Evolutionary conservation across 1,140 invertebrate genomes (phyloP).

Genomic region (Galleria mellonella): DNA sequence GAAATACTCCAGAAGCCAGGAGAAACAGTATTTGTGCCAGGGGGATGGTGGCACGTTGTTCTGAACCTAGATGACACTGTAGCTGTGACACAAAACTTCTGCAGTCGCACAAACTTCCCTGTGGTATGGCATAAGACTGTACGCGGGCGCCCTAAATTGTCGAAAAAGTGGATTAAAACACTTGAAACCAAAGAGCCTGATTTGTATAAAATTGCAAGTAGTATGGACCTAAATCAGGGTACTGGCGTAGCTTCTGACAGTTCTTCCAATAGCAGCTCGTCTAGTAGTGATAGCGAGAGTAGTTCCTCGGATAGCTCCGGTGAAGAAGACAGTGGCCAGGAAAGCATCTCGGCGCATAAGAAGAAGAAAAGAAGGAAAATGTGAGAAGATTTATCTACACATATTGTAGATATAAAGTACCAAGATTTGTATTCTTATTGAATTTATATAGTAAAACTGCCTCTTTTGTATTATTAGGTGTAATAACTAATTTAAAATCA

Average conservation of each 20-base stretch:
- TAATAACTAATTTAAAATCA: constrained; percentile 32
- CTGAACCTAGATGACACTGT: constrained; percentile 96
- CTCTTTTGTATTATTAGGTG: constrained; percentile 60
- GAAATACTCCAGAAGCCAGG: constrained; percentile 98
- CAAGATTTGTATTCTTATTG: neutral
- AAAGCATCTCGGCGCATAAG: constrained; percentile 90
- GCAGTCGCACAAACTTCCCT: constrained; percentile 96
- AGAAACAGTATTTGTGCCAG: constrained; percentile 98
- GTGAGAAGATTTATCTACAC: constrained; percentile 14
- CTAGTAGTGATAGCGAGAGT: constrained; percentile 81
- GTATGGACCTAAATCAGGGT: constrained; percentile 89
- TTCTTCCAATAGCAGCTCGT: constrained; percentile 92
- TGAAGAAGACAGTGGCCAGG: constrained; percentile 88
- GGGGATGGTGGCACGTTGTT: constrained; percentile 99
- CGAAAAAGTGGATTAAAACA: constrained; percentile 86
- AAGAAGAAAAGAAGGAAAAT: constrained; percentile 84
- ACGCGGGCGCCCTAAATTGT: constrained; percentile 94
- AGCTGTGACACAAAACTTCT: constrained; percentile 99
- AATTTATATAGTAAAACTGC: constrained; percentile 26
- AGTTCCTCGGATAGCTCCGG: constrained; percentile 76
- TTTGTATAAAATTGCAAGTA: constrained; percentile 87
- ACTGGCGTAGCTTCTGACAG: constrained; percentile 96
- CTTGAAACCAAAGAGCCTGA: constrained; percentile 87
- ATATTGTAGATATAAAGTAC: neutral
- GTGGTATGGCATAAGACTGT: constrained; percentile 99